Conservation (phyloP, 2,888 invertebrate species). For the Dynastes grantii region DNA sequence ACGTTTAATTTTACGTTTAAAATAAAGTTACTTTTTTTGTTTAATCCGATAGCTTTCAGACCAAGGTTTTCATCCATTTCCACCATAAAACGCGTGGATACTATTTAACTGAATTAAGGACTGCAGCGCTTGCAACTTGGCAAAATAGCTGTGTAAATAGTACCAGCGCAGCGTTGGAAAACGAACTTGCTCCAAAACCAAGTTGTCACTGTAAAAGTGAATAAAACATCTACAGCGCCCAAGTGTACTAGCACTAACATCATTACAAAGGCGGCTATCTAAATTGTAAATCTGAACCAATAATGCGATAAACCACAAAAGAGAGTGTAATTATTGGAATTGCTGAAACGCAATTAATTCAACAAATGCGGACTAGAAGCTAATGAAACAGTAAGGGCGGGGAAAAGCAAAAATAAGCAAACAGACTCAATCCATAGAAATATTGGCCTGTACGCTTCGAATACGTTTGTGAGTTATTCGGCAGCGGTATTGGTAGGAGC, state of each 20-base stretch:
- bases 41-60: not conserved
- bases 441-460: not conserved
- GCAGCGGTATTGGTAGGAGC: not conserved
- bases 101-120: not conserved
- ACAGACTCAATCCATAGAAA: not conserved
- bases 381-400: constrained; percentile 12
- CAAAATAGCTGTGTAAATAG: constrained; percentile 21
- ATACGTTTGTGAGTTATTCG: not conserved
- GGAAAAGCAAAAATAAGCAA: not conserved
- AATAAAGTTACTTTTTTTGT: not conserved
- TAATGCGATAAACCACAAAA: constrained; percentile 43
- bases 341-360: constrained; percentile 44
- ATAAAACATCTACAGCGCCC: constrained; percentile 12
- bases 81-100: not conserved
- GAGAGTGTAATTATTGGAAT: constrained; percentile 42
- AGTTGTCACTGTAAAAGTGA: constrained; percentile 23
- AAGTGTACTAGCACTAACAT: constrained; percentile 20
- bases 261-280: constrained; percentile 19
- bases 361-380: constrained; percentile 18
- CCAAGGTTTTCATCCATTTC: not conserved
- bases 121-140: not conserved
- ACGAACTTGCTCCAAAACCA: not conserved
- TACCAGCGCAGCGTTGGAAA: not conserved
- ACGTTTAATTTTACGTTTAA: not conserved
- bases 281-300: constrained; percentile 43